Conservation (phyloP, 2,888 invertebrate genomes). For the Eristalis arbustorum region DNA sequence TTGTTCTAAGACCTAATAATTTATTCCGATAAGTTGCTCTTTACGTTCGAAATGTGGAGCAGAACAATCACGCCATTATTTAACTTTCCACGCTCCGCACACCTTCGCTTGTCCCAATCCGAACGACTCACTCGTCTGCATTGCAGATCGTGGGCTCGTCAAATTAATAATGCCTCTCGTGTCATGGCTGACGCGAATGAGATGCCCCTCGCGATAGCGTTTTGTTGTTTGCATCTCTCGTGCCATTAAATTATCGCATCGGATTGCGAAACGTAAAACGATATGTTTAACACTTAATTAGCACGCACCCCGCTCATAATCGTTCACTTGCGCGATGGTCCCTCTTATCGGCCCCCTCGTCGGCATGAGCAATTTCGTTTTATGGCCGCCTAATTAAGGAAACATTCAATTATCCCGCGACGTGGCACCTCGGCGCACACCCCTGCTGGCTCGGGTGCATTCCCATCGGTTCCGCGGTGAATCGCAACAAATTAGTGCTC, state of each 20-base stretch:
- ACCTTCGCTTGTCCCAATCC: no score
- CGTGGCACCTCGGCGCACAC: conserved; percentile 32
- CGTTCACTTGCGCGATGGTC: background rate
- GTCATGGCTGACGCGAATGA: background rate
- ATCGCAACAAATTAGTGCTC: conserved; percentile 50
- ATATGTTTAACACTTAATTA: conserved; percentile 48
- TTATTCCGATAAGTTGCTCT: no score
- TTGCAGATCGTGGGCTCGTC: no score
- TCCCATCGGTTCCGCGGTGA: conserved; percentile 23
- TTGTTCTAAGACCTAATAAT: no score
- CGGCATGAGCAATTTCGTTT: conserved; percentile 1
- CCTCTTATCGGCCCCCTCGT: conserved; percentile 20
- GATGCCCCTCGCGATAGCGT: background rate
- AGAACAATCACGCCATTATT: no score
- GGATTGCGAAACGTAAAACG: conserved; percentile 31
- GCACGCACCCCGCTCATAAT: background rate
- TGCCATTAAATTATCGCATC: conserved; percentile 13
- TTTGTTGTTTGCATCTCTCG: background rate
- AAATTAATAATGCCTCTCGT: background rate
- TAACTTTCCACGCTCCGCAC: no score
- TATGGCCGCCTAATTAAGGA: conserved; percentile 37
- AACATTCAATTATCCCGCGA: conserved; percentile 37
- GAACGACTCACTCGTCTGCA: no score
- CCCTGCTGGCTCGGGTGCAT: conserved; percentile 38
- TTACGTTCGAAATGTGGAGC: no score